Conservation (phyloP, 2,113 vertebrate genomes). For the Perccottus glenii region DNA sequence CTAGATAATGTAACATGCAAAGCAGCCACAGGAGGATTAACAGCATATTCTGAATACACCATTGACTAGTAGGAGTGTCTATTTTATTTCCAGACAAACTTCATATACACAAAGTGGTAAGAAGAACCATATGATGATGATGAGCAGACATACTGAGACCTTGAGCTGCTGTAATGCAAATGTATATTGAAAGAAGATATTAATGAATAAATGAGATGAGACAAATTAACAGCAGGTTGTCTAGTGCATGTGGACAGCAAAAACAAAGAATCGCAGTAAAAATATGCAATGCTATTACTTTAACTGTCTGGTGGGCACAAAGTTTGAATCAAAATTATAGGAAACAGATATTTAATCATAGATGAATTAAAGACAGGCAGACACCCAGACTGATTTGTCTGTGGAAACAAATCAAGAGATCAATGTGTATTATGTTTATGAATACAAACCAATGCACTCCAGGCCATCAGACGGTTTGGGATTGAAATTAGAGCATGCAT, state of each 20-base stretch:
- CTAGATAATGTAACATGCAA: too few species aligned
- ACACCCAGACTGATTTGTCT: slow-evolving; percentile 40
- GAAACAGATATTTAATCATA: slow-evolving; percentile 65
- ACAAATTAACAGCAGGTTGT: slow-evolving; percentile 3
- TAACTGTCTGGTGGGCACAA: slow-evolving; percentile 24
- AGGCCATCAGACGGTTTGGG: neutral
- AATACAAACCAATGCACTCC: slow-evolving; percentile 40
- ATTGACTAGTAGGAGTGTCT: too few species aligned
- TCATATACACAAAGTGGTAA: too few species aligned
- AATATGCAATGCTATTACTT: slow-evolving; percentile 53
- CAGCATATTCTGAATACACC: too few species aligned
- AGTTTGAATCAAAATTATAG: slow-evolving; percentile 46
- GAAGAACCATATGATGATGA: too few species aligned
- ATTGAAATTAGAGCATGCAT: slow-evolving; percentile 31
- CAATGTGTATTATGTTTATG: slow-evolving; percentile 56
- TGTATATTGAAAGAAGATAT: neutral
- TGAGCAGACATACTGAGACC: neutral
- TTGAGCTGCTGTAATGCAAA: neutral
- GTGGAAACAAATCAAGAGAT: slow-evolving; percentile 49
- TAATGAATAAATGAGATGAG: slow-evolving; percentile 3
- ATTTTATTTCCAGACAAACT: too few species aligned
- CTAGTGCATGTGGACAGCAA: neutral
- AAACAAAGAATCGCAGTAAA: neutral
- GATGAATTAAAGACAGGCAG: slow-evolving; percentile 43
- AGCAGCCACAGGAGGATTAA: too few species aligned